These are phyloP conservation scores for Danionella dracula DNA, from an alignment of 2,797 vertebrate species.

Conservation along the genomic window DNA sequence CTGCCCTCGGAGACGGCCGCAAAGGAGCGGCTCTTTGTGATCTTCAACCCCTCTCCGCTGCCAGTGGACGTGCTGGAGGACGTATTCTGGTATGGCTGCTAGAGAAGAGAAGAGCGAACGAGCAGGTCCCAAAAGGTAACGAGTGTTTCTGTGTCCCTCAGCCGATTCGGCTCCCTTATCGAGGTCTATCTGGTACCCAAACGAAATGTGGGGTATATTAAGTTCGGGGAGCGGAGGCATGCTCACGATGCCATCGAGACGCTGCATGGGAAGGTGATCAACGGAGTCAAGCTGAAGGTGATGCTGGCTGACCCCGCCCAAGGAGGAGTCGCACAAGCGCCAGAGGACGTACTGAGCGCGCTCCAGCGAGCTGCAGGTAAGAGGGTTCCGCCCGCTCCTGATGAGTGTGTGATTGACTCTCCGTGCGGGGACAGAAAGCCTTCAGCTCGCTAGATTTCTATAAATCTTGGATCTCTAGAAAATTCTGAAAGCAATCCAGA, in stretches of 20 bases:
- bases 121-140: no score
- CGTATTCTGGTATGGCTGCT: conserved; percentile 86
- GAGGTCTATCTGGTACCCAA: conserved; percentile 89
- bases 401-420: no score
- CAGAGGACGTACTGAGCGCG: conserved; percentile 81
- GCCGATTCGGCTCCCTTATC: conserved; percentile 89
- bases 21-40: conserved; percentile 91
- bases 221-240: conserved; percentile 83
- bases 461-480: no score
- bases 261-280: conserved; percentile 84
- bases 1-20: conserved; percentile 76
- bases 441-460: no score
- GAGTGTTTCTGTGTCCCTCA: conserved; percentile 42
- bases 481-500: no score
- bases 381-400: no score
- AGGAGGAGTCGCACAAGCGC: conserved; percentile 89
- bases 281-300: conserved; percentile 92
- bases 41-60: conserved; percentile 87
- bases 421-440: no score
- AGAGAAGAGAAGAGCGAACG: neutral
- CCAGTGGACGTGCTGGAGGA: conserved; percentile 86
- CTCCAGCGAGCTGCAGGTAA: conserved; percentile 25
- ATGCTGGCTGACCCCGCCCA: conserved; percentile 89
- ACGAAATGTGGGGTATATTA: conserved; percentile 90
- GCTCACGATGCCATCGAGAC: conserved; percentile 85